Conservation (phyloP, 2,113 vertebrate genomes). For the Sinocyclocheilus anophthalmus region DNA sequence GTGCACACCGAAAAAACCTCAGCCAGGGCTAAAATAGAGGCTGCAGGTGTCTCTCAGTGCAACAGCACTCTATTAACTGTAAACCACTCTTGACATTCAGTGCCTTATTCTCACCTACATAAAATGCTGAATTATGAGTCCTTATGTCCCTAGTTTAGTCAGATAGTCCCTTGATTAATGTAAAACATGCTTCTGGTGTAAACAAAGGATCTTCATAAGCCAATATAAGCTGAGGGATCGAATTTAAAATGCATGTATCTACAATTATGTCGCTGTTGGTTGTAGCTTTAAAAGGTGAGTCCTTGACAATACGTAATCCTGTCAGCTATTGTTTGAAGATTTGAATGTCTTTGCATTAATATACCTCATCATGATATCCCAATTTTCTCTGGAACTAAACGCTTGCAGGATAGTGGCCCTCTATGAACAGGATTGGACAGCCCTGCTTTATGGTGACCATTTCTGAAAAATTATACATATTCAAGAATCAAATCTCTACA, state of each 20-base stretch:
- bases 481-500: not conserved
- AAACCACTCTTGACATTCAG: conserved; percentile 19
- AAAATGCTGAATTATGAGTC: conserved; percentile 4
- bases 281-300: not conserved
- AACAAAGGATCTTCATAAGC: not conserved
- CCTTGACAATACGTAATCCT: not conserved
- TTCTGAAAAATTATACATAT: not conserved
- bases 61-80: conserved; percentile 42
- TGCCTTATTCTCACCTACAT: not conserved
- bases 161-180: not conserved
- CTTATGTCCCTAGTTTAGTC: not conserved
- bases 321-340: not conserved
- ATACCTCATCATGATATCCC: not conserved
- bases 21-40: conserved; percentile 44
- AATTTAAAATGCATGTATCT: not conserved
- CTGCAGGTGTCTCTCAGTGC: conserved; percentile 31
- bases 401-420: not conserved
- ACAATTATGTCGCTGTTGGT: not conserved
- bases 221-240: not conserved
- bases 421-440: not conserved
- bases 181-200: not conserved
- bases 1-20: conserved; percentile 54
- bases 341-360: not conserved
- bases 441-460: not conserved
- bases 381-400: not conserved